Conservation (phyloP, 2,888 invertebrate genomes). For the Pardosa pseudoannulata region DNA sequence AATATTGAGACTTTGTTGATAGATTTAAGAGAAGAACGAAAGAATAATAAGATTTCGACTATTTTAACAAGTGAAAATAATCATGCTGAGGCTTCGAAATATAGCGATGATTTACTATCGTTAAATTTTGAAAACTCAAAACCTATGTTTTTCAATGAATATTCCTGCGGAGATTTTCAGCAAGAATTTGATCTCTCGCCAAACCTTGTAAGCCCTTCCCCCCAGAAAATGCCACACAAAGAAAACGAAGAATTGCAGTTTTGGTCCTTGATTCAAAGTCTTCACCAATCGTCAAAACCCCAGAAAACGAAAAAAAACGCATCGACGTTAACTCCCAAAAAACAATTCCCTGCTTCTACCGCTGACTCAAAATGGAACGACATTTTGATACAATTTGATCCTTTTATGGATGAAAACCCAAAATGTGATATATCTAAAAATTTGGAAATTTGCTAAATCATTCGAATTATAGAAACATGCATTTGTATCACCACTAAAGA, state of each 20-base stretch:
- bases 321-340: neutral
- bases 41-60: too few species aligned
- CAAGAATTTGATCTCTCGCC: constrained; percentile 8
- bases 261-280: constrained; percentile 31
- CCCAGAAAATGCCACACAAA: neutral
- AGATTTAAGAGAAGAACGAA: neutral
- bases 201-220: neutral
- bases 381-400: constrained; percentile 37
- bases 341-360: neutral
- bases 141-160: neutral
- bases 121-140: neutral
- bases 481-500: too few species aligned
- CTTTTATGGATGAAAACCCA: neutral
- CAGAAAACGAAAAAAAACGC: neutral
- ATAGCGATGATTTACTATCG: constrained; percentile 33
- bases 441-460: too few species aligned
- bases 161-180: neutral
- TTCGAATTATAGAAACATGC: too few species aligned
- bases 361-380: constrained; percentile 3
- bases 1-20: neutral
- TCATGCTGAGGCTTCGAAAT: neutral
- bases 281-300: neutral
- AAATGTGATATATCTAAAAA: too few species aligned
- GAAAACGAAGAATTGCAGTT: constrained; percentile 11
- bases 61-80: neutral